Evolutionary conservation across 2,797 vertebrate species (phyloP), one percentile per base, ranked within the genome.

Genomic region (Tapirus indicus): DNA sequence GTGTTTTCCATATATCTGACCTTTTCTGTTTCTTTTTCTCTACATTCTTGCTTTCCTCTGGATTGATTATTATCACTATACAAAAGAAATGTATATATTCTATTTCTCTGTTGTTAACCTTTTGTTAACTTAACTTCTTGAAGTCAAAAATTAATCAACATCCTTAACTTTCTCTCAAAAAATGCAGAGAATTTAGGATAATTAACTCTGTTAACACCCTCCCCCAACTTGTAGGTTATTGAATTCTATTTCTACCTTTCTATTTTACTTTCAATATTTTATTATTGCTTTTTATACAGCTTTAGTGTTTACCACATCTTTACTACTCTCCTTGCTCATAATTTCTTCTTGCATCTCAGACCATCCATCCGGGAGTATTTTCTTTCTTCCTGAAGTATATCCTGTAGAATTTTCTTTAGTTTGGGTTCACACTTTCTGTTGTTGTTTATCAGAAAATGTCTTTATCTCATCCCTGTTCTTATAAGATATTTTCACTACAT

Each of bases 161-260:
- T 56, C 27, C 38, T 56, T 78, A 84, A 47, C 17, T 82, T 84
- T 80, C 23, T 78, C 5, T 72, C 35, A 84, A 29, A 79, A 56
- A 82, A 44, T 91, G 38, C 13, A 60, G 60, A 52, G 23, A 71
- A 56, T 27, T 64, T 88, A 78, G 56, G 92, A 47, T 8, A 25
- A 21, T 74, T 86, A 82, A 54, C 29, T 88, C 14, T n/a, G 44
- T 87, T 38, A 69, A 44, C 21, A 44, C 5, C 10, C 12, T 1
- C 25, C 2, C 18, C 12, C 27, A 3, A 88, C 35, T 29, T 56
- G 83, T 16, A 27, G 18, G 23, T 11, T 14, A 52, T 82, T 94
- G 47, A 66, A 71, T 88, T 94, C 88, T 75, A 78, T 75, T 92
- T 66, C 12, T 13, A 62, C 62, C 32, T 69, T 78, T 94, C 80